Evolutionary conservation across 2,888 invertebrate genomes (phyloP).

Genomic region (Pandemis cinnamomeana): DNA sequence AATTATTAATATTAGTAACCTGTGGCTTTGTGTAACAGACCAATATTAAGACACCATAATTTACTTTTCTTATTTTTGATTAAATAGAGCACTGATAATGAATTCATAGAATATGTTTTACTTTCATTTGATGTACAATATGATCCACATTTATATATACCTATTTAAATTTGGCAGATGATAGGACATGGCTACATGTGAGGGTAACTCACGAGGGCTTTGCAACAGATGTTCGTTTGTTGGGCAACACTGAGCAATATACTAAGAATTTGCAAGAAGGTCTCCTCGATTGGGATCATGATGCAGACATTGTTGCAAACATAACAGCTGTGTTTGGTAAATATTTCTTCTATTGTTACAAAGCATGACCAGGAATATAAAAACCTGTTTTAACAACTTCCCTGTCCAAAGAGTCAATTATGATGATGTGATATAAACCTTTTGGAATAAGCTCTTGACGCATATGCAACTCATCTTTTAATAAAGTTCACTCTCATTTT

Average conservation of each 20-base stretch:
- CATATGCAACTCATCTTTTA: too few relatives aligned
- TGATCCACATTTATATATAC: neutral
- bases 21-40: too few relatives aligned
- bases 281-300: constrained; percentile 73
- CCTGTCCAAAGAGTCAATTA: too few relatives aligned
- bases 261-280: constrained; percentile 67
- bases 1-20: too few relatives aligned
- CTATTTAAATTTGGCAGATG: constrained; percentile 56
- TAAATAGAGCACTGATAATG: too few relatives aligned
- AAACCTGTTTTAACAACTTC: too few relatives aligned
- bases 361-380: neutral
- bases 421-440: too few relatives aligned
- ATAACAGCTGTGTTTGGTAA: constrained; percentile 71
- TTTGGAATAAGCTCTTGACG: too few relatives aligned
- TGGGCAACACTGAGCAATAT: constrained; percentile 69
- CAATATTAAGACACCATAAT: neutral
- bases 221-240: constrained; percentile 68
- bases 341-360: constrained; percentile 17
- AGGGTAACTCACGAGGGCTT: constrained; percentile 70
- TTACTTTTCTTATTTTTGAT: neutral
- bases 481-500: too few relatives aligned
- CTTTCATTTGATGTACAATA: constrained; percentile 38
- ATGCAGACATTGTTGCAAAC: constrained; percentile 72
- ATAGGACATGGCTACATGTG: constrained; percentile 73
- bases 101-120: too few relatives aligned